Evolutionary conservation across 2,888 invertebrate species (phyloP).

Genomic region (Boloria euphrosyne): DNA sequence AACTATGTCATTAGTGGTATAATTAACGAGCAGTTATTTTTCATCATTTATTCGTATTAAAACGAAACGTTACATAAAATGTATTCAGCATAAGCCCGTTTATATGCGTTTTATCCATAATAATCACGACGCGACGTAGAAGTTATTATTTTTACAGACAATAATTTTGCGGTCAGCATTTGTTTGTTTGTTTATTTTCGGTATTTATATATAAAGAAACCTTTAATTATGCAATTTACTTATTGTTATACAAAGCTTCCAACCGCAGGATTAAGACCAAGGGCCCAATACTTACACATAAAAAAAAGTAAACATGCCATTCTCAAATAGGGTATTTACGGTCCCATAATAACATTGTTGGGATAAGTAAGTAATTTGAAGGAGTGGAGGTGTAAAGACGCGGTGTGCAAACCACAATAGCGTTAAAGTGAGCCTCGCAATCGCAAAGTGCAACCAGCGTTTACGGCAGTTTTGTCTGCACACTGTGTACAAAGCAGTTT

Average conservation of each 20-base stretch:
- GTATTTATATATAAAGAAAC: too few species aligned
- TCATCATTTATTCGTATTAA: too few species aligned
- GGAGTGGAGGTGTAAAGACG: slow-evolving; percentile 34
- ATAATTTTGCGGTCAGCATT: too few species aligned
- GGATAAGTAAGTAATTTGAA: slow-evolving; percentile 37
- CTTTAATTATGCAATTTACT: not conserved
- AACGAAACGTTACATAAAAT: too few species aligned
- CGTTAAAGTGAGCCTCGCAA: slow-evolving; percentile 35
- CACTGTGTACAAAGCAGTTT: slow-evolving; percentile 8
- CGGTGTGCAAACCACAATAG: slow-evolving; percentile 34
- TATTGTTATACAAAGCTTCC: not conserved
- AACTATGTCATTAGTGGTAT: too few species aligned
- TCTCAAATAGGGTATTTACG: slow-evolving; percentile 13
- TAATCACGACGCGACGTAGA: too few species aligned
- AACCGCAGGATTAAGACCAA: slow-evolving; percentile 12
- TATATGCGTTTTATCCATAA: too few species aligned
- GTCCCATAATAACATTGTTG: slow-evolving; percentile 27
- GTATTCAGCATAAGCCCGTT: too few species aligned
- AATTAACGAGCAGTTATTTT: too few species aligned
- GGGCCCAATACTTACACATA: not conserved
- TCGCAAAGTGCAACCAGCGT: slow-evolving; percentile 32
- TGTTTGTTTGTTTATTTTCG: too few species aligned
- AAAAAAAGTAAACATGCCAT: slow-evolving; percentile 11
- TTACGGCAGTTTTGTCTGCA: slow-evolving; percentile 30
- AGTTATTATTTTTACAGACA: too few species aligned